Base-by-base conservation (phyloP, 2,888 invertebrate species). In the Pammene fasciana region DNA sequence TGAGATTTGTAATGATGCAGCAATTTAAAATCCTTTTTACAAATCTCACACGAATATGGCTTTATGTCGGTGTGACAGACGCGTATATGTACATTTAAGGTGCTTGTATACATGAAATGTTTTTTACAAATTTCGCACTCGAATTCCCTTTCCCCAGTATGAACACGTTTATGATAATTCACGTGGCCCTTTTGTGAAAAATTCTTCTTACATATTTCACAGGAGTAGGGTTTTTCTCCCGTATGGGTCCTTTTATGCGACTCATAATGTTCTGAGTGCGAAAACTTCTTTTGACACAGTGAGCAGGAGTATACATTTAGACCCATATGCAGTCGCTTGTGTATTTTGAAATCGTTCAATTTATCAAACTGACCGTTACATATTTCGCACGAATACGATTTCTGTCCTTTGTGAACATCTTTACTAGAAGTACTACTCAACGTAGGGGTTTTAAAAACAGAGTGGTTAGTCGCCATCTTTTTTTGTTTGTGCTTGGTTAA, bases 31-130 rank as follows among this genome's bases (percentile, higher is more conserved):
- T 18, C 11, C 13, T 57, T 57, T 13, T 13, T 38, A n/a, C 57
- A 57, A 11, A 57, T 13, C 8, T 57, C 13, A 13, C 57, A 57
- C 18, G 41, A 8, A 43, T 43, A 57, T 7, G 56, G 56, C 16
- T 56, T 56, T 10, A 41, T 14, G 11, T 14, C 6, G 0, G 16
- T 16, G 11, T 56, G 55, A 8, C 48, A 48, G 14, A 38, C 16
- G 6, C 16, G 55, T 16, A 56, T 38, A 56, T 56, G 55, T 10
- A 16, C 9, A 38, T 10, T 56, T 38, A 56, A 38, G 14, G 1
- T 5, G 16, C 0, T 16, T 9, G 5, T 9, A 13, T 10, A 9
- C 16, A 14, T 1, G 16, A 38, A 56, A 0, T 11, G 55, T 56
- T 56, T 56, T 4, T 16, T 11, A 38, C 55, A 56, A 16, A 38